Conservation (phyloP, 1,140 invertebrate genomes). For the Atta cephalotes region DNA sequence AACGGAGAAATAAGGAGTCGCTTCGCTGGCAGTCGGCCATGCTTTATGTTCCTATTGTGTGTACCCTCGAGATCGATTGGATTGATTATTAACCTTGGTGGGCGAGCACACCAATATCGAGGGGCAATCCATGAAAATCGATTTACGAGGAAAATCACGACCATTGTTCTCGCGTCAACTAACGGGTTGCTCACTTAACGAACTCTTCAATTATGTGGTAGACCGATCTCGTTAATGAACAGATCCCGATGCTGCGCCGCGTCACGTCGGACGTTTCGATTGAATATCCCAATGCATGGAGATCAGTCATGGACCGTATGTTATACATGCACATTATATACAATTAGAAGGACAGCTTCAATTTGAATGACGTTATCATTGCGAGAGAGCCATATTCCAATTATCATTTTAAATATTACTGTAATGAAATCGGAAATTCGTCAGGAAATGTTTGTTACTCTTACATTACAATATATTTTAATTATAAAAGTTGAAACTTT, state of each 20-base stretch:
- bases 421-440: conserved; percentile 11
- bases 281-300: conserved; percentile 26
- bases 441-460: neutral
- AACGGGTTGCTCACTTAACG: conserved; percentile 49
- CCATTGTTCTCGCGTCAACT: conserved; percentile 48
- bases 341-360: conserved; percentile 12
- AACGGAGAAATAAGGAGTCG: conserved; percentile 47
- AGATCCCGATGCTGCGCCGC: conserved; percentile 61
- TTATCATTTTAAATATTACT: neutral
- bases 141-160: conserved; percentile 58
- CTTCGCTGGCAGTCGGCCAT: conserved; percentile 13
- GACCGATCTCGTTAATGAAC: conserved; percentile 70
- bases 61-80: conserved; percentile 42
- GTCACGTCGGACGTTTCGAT: conserved; percentile 42
- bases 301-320: neutral
- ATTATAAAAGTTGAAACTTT: no score
- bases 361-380: conserved; percentile 37
- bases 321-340: neutral
- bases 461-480: no score
- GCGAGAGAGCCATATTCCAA: neutral
- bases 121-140: conserved; percentile 54
- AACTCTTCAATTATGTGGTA: conserved; percentile 65
- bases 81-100: conserved; percentile 58
- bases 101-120: conserved; percentile 24
- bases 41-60: conserved; percentile 60